phyloP scores from a whole-genome alignment of 2,888 invertebrate genomes.

The Pherbina coryleti region DNA sequence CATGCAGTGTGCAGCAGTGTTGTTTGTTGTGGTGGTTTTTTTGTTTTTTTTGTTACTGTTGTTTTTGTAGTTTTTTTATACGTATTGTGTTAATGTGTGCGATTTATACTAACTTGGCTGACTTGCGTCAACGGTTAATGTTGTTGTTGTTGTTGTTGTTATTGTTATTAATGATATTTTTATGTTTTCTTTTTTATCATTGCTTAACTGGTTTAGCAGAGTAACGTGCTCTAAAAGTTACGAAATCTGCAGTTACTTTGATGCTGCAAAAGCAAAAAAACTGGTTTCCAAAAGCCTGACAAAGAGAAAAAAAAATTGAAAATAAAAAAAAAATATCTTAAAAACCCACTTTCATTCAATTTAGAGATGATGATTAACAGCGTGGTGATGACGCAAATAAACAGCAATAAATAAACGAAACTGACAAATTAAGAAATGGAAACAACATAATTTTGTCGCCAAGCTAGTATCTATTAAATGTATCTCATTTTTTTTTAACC shows the following conservation, averaged over 20 bases:
- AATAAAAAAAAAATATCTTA: background rate
- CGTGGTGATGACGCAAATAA: too few species aligned
- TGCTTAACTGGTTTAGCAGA: constrained; percentile 42
- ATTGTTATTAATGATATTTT: background rate
- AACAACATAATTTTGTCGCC: too few species aligned
- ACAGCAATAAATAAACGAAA: too few species aligned
- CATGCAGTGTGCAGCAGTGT: background rate
- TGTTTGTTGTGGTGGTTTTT: too few species aligned
- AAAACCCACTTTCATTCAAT: too few species aligned
- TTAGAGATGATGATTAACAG: too few species aligned
- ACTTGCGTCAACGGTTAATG: background rate
- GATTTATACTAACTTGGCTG: background rate
- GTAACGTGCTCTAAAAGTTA: constrained; percentile 35
- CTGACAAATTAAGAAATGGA: too few species aligned
- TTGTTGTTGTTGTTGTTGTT: background rate
- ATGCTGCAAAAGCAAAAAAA: background rate
- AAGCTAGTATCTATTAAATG: too few species aligned
- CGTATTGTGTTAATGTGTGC: background rate
- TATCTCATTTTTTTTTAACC: too few species aligned
- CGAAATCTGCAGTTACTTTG: constrained; percentile 14
- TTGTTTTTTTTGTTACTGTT: too few species aligned
- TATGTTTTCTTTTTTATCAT: background rate
- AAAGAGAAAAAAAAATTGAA: background rate
- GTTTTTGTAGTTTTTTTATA: background rate
- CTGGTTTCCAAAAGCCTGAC: background rate